These are phyloP conservation scores for Trisateles emortualis DNA, from an alignment of 2,888 invertebrate genomes.

Conservation along the genomic window DNA sequence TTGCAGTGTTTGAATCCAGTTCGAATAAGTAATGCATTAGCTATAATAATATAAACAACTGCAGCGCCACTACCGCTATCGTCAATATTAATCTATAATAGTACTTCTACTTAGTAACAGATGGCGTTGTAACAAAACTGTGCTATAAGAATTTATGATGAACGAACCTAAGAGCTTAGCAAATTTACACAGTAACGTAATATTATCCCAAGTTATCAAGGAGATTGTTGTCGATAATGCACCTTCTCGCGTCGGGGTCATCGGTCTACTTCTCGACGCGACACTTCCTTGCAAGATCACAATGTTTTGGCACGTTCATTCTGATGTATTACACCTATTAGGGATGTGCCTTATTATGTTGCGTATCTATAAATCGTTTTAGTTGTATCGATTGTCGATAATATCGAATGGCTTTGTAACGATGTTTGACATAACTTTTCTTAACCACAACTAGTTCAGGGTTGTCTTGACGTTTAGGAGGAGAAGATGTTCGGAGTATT, in stretches of 20 bases:
- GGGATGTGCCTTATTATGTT: not conserved
- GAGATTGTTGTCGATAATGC: conserved; percentile 31
- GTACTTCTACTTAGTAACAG: conserved; percentile 22
- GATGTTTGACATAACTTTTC: too few species aligned
- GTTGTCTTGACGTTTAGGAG: too few species aligned
- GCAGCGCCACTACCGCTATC: not conserved
- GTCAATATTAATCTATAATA: not conserved
- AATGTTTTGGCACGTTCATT: conserved; percentile 24
- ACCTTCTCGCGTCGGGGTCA: conserved; percentile 27
- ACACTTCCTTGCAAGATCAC: conserved; percentile 17
- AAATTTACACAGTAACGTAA: conserved; percentile 31
- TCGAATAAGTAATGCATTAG: too few species aligned
- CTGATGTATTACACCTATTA: not conserved
- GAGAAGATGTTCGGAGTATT: too few species aligned
- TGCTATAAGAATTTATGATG: conserved; percentile 22
- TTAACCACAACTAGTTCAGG: too few species aligned
- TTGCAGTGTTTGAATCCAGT: too few species aligned
- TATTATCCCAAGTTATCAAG: conserved; percentile 20
- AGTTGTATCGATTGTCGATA: too few species aligned
- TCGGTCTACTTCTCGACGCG: conserved; percentile 26
- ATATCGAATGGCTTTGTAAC: too few species aligned
- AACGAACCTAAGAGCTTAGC: conserved; percentile 17
- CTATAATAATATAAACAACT: not conserved
- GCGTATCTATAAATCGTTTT: not conserved
- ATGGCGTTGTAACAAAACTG: conserved; percentile 35